Base-by-base conservation (phyloP, 2,113 vertebrate genomes). In the Brienomyrus brachyistius region DNA sequence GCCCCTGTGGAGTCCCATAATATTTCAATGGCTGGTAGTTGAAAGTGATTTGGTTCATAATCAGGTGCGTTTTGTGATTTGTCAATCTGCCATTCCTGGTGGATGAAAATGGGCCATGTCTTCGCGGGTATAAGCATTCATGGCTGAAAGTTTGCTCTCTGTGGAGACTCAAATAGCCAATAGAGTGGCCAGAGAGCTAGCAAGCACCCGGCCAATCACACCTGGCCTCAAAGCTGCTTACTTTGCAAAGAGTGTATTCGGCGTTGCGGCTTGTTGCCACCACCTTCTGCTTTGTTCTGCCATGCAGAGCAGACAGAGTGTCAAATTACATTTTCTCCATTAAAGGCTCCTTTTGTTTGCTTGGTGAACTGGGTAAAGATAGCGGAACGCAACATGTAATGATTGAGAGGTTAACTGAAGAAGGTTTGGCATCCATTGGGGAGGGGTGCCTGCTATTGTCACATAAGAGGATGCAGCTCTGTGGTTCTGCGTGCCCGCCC, bases 311-410 rank as follows among this genome's bases (percentile, higher is more conserved):
- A 27, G 88, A 31, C 86, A 90, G 27, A 66, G 35, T 51, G 51
- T 77, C 43, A 89, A 90, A 92, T 92, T 90, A 93, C 89, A 91
- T 91, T 56, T 80, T 13, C 62, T 48, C 82, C 83, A 52, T 90
- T 86, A 88, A 91, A 90, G 43, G 21, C 45, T 80, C 48, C 89
- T 89, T 91, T 86, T 90, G 43, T 92, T 89, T 52, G 45, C 27
- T 48, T 45, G 11, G 51, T 35, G 90, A 74, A 48, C 83, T 90
- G 85, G 86, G 90, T 43, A 89, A 86, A 90, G 54, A 91, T 91
- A 91, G 87, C 80, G 88, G 70, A 90, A 91, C 45, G 23, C 83
- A 86, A 2, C 13, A 45, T 88, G 84, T 91, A 87, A 92, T 89
- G 91, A 92, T 83, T 91, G 4, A 52, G 86, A 85, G 82, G 82